Conservation (phyloP, 2,113 vertebrate species). For the Salvelinus namaycush region DNA sequence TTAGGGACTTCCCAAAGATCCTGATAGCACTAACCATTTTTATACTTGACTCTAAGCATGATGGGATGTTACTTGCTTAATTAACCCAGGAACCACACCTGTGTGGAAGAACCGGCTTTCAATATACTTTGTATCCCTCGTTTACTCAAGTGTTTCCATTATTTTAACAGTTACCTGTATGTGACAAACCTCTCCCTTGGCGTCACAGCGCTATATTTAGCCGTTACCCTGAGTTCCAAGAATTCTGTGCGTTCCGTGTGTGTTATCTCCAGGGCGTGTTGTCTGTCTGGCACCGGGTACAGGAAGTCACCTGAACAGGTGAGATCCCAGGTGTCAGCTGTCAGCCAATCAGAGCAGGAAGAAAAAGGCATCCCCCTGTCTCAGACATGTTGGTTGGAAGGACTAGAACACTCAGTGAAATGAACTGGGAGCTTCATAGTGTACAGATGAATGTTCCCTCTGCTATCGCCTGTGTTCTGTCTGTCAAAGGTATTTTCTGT, state of each 20-base stretch:
- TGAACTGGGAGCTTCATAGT: not conserved
- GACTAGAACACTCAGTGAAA: not conserved
- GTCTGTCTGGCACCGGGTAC: not conserved
- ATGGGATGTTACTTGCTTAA: no score
- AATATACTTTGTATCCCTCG: no score
- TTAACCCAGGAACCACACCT: no score
- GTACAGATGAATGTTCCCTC: not conserved
- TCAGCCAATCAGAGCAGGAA: not conserved
- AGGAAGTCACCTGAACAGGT: conserved; percentile 48
- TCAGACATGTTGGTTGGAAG: not conserved
- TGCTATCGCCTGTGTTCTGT: no score
- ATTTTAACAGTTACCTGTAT: conserved; percentile 11
- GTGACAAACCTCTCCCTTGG: conserved; percentile 39
- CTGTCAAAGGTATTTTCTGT: not conserved
- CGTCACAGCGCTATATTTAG: conserved; percentile 55
- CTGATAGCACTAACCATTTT: no score
- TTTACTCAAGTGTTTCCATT: no score
- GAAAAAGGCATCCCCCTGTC: not conserved
- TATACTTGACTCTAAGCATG: no score
- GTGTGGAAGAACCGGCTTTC: no score
- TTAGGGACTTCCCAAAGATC: no score
- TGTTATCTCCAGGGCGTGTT: conserved; percentile 45
- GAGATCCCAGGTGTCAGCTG: conserved; percentile 28
- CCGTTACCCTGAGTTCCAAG: conserved; percentile 45
- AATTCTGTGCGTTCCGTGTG: conserved; percentile 43